These are phyloP conservation scores for Lepidurus packardi DNA, from an alignment of 1,140 invertebrate genomes.

Conservation along the genomic window DNA sequence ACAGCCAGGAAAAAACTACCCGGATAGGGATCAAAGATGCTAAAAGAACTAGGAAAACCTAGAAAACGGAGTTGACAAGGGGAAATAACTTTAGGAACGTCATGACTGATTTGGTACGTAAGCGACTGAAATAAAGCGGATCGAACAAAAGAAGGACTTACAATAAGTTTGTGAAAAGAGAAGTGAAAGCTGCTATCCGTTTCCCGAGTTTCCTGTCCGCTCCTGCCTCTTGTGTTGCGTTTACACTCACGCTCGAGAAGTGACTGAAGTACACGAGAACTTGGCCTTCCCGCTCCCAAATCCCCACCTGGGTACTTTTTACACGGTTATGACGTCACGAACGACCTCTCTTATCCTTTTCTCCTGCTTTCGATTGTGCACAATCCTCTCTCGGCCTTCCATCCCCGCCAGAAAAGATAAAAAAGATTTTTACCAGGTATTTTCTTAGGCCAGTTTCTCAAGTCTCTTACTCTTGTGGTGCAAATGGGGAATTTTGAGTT, in stretches of 20 bases:
- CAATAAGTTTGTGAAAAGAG: not conserved
- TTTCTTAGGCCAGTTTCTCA: not conserved
- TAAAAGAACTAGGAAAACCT: too few species aligned
- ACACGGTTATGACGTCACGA: not conserved
- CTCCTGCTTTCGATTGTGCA: not conserved
- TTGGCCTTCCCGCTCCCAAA: not conserved
- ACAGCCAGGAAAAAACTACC: too few species aligned
- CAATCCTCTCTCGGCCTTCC: not conserved
- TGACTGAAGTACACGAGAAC: constrained; percentile 2
- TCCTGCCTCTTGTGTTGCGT: not conserved
- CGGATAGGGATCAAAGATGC: too few species aligned
- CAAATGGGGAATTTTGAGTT: not conserved
- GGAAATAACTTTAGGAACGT: too few species aligned
- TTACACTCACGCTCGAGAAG: constrained; percentile 13
- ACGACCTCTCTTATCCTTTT: not conserved
- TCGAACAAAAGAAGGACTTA: too few species aligned
- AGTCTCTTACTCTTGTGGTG: not conserved
- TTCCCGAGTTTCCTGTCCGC: not conserved
- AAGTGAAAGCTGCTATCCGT: not conserved
- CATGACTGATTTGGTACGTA: too few species aligned
- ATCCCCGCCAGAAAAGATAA: not conserved
- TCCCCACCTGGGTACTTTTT: not conserved
- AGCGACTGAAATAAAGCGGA: too few species aligned
- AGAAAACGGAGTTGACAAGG: too few species aligned
- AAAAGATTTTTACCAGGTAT: not conserved